Conservation (phyloP, 1,140 invertebrate species). For the Zaprionus gabonicus region DNA sequence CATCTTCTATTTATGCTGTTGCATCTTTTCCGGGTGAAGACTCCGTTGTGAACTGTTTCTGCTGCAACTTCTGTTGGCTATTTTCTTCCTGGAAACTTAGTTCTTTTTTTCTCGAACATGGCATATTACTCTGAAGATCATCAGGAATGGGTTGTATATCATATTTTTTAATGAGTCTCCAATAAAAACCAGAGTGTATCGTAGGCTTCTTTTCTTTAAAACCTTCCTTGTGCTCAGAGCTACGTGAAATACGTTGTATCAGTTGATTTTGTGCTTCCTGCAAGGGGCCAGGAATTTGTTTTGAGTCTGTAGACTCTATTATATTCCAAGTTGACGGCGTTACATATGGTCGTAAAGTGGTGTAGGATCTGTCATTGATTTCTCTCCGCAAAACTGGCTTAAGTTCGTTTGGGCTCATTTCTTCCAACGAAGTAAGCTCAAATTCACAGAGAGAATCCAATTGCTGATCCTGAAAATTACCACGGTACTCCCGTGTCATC, state of each 20-base stretch:
- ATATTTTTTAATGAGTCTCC: constrained; percentile 48
- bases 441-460: not conserved
- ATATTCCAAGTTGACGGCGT: not conserved
- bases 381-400: not conserved
- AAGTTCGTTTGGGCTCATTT: not conserved
- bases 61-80: not conserved
- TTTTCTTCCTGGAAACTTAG: not conserved
- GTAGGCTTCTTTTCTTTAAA: not conserved
- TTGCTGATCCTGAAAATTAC: not conserved
- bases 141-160: constrained; percentile 25
- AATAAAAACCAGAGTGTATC: constrained; percentile 38
- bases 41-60: too few species aligned
- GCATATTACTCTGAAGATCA: not conserved
- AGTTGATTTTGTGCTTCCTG: not conserved
- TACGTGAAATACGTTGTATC: not conserved
- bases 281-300: not conserved
- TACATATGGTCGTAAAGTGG: not conserved
- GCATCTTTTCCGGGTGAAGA: too few species aligned
- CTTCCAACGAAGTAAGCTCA: not conserved
- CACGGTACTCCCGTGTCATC: not conserved
- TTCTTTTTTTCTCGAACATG: not conserved
- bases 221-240: not conserved
- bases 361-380: not conserved
- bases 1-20: too few species aligned
- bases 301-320: not conserved